Conservation (phyloP, 2,888 invertebrate genomes). For the Nomada ferruginata region DNA sequence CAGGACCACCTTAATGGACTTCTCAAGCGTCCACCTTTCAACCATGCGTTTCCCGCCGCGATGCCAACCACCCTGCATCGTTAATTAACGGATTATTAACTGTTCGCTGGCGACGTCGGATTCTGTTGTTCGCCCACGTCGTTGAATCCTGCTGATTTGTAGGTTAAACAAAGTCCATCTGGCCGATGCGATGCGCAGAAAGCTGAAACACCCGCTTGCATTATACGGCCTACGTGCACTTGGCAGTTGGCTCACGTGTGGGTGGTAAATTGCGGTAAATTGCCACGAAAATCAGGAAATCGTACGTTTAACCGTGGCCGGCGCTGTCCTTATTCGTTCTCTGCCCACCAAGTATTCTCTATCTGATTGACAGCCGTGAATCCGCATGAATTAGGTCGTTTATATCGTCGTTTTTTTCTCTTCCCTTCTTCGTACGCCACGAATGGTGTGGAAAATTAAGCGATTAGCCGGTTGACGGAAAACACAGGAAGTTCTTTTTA, state of each 20-base stretch:
- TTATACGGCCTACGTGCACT: constrained; percentile 77
- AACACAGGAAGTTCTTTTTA: not conserved
- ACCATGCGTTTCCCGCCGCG: constrained; percentile 2
- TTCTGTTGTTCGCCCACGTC: constrained; percentile 62
- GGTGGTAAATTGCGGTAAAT: constrained; percentile 81
- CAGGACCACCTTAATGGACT: constrained; percentile 30
- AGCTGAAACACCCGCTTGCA: constrained; percentile 50
- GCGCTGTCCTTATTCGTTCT: constrained; percentile 29
- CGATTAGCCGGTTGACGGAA: not conserved
- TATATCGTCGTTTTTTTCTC: not conserved
- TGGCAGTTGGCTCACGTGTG: constrained; percentile 74
- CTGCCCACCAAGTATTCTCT: constrained; percentile 23
- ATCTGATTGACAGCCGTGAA: constrained; percentile 54
- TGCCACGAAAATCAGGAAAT: constrained; percentile 81
- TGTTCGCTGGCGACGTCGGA: constrained; percentile 36
- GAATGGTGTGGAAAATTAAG: not conserved
- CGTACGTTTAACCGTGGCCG: constrained; percentile 63
- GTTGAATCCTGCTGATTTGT: constrained; percentile 70
- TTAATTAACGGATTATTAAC: constrained; percentile 54
- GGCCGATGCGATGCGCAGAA: constrained; percentile 43
- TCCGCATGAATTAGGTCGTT: constrained; percentile 47
- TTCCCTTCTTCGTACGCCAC: no score
- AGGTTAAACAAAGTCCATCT: constrained; percentile 69
- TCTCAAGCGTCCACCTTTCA: constrained; percentile 6
- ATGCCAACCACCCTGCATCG: constrained; percentile 10